Evolutionary conservation across 2,113 vertebrate species (phyloP), one percentile per base, ranked within the genome.

Genomic region (Apistogramma diplotaenia): DNA sequence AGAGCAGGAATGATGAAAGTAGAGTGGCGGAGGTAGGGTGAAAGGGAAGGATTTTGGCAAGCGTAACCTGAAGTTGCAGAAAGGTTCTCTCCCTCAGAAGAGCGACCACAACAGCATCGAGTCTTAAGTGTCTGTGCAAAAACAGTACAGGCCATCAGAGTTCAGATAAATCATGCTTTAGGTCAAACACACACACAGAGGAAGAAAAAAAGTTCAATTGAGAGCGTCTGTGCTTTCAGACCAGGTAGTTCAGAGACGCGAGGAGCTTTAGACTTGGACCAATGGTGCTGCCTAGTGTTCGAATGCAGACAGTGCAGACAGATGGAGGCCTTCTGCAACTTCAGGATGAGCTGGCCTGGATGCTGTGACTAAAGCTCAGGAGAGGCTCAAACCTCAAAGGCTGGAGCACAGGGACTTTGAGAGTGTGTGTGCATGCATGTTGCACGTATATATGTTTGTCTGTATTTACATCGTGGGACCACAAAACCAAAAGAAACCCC

Each of bases 11-110:
- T 83, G 82, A 82, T 60, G 53, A 82, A 82, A 79, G 79, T 35
- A 18, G 37, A 75, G 23, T 76, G 46, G 59, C 19, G 43, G 81
- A 81, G 75, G 74, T 43, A 40, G 79, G 79, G 74, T n/a, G 53
- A 23, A 3, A 23, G 19, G 77, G 67, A 58, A 29, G 29, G 49
- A 18, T 59, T 82, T 78, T 76, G 87, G 85, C 70, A 59, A 90
- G 89, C 82, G 33, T 82, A 81, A 93, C 87, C 93, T 93, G 93
- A 93, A 94, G 93, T 93, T 94, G 93, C 93, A 95, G 90, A 92
- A 91, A 86, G 87, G 74, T 91, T 87, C 71, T 78, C 88, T 83
- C 72, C 79, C 53, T 78, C 81, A 18, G 79, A 79, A 74, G 82
- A 70, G 91, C 35, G 71, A 92, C 90, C 85, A 33, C 70, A 91